These are phyloP conservation scores for Microctonus aethiopoides DNA, from an alignment of 2,888 invertebrate genomes.

Conservation along the genomic window DNA sequence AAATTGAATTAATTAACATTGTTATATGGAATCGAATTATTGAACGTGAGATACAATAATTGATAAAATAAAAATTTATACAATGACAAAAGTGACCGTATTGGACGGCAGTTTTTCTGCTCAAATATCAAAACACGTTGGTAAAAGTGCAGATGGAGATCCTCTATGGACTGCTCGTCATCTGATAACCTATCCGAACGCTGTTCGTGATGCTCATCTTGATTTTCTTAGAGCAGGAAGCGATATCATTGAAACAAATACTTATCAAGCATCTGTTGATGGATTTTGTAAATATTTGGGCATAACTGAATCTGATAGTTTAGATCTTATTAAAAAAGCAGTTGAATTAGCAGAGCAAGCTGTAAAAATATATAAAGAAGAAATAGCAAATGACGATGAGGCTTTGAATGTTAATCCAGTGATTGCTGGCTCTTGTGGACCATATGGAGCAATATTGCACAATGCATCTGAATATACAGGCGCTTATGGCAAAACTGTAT, in stretches of 20 bases:
- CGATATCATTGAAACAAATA: slow-evolving; percentile 74
- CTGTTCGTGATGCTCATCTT: slow-evolving; percentile 82
- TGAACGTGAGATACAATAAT: not conserved
- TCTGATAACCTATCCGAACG: slow-evolving; percentile 81
- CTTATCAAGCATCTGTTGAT: slow-evolving; percentile 65
- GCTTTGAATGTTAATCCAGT: slow-evolving; percentile 68
- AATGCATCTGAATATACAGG: slow-evolving; percentile 97
- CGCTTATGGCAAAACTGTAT: slow-evolving; percentile 76
- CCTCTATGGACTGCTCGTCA: slow-evolving; percentile 91
- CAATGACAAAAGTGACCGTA: slow-evolving; percentile 52
- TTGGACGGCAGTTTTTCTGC: slow-evolving; percentile 84
- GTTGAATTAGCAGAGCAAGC: slow-evolving; percentile 81
- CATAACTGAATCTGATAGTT: slow-evolving; percentile 75
- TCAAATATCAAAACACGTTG: slow-evolving; percentile 81
- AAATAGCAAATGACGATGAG: slow-evolving; percentile 41
- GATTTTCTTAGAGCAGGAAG: slow-evolving; percentile 89
- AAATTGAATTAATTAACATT: too few species aligned
- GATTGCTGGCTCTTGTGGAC: slow-evolving; percentile 91
- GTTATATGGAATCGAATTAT: not conserved
- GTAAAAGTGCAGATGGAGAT: slow-evolving; percentile 83
- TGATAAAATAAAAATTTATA: not conserved
- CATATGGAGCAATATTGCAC: slow-evolving; percentile 90
- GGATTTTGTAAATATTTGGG: slow-evolving; percentile 81
- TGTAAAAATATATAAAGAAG: slow-evolving; percentile 61
- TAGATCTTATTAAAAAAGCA: slow-evolving; percentile 79